phyloP scores from a whole-genome alignment of 2,797 vertebrate genomes.

The Lepus oiostolus region DNA sequence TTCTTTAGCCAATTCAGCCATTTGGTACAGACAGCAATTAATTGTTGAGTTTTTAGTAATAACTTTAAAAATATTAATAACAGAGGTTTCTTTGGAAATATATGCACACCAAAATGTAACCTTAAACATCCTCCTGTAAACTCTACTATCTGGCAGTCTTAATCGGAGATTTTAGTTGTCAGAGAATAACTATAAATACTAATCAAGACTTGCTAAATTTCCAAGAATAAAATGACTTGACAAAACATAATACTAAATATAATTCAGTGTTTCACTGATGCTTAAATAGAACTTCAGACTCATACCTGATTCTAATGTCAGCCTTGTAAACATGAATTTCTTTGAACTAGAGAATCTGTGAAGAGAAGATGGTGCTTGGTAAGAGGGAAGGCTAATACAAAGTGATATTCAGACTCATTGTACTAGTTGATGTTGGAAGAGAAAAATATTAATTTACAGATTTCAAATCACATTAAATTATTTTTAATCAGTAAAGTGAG shows the following conservation, averaged over 20 bases:
- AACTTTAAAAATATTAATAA: constrained; percentile 50
- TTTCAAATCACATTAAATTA: neutral
- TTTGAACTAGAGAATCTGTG: neutral
- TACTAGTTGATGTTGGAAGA: neutral
- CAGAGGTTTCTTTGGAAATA: constrained; percentile 42
- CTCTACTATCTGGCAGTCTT: neutral
- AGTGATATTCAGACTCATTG: neutral
- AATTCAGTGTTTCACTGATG: constrained; percentile 25
- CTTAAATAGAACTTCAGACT: neutral
- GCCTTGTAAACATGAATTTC: neutral
- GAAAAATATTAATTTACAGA: neutral
- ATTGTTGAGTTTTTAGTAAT: constrained; percentile 35
- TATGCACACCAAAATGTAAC: neutral
- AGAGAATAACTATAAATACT: constrained; percentile 10
- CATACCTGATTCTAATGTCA: neutral
- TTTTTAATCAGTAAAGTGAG: constrained; percentile 15
- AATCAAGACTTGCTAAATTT: constrained; percentile 19
- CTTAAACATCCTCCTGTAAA: constrained; percentile 27
- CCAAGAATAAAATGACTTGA: constrained; percentile 28
- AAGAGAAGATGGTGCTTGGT: neutral
- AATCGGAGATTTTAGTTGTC: constrained; percentile 28
- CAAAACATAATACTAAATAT: neutral
- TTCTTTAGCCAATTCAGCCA: constrained; percentile 40
- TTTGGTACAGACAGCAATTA: constrained; percentile 53
- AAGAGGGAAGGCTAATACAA: neutral